Conservation (phyloP, 2,797 vertebrate species). For the Potorous gilbertii region DNA sequence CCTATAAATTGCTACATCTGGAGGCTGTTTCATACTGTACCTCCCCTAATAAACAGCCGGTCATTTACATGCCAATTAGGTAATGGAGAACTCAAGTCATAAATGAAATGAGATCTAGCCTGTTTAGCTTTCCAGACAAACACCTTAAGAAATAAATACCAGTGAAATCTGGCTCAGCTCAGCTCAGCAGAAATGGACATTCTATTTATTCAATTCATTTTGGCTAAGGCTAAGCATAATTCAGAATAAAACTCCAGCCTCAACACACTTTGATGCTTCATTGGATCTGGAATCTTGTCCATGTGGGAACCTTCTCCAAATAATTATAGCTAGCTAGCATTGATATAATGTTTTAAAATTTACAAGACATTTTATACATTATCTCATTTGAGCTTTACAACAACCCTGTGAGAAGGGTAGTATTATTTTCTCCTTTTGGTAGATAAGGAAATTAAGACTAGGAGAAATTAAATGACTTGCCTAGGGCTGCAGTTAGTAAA, state of each 20-base stretch:
- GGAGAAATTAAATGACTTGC: background rate
- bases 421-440: background rate
- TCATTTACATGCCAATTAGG: conserved; percentile 71
- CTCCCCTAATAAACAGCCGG: conserved; percentile 70
- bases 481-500: background rate
- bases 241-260: background rate
- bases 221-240: background rate
- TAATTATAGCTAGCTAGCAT: background rate
- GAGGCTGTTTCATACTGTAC: conserved; percentile 54
- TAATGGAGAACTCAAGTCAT: conserved; percentile 68
- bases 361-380: background rate
- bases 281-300: background rate
- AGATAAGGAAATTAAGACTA: background rate
- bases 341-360: background rate
- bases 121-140: conserved; percentile 66
- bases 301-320: background rate
- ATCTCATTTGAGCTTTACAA: background rate
- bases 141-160: conserved; percentile 41
- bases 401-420: background rate
- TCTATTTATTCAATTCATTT: conserved; percentile 22
- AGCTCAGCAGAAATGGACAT: conserved; percentile 59
- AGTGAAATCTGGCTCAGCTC: conserved; percentile 42
- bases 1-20: conserved; percentile 59
- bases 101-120: conserved; percentile 62
- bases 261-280: background rate